Conservation (phyloP, 2,888 invertebrate genomes). For the Stenichneumon culpator region DNA sequence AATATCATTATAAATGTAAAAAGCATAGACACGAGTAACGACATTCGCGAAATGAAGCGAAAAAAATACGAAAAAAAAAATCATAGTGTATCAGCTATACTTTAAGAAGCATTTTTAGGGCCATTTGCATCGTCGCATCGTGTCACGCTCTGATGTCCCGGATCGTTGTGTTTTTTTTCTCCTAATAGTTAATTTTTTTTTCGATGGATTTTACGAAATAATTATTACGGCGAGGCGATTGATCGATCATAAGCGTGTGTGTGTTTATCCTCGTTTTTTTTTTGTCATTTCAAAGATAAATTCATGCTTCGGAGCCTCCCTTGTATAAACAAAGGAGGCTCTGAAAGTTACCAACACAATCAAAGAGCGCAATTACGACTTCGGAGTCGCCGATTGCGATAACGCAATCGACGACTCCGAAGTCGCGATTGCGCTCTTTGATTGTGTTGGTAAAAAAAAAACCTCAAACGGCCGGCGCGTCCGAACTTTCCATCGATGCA, state of each 20-base stretch:
- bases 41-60: constrained; percentile 8
- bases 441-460: constrained; percentile 40
- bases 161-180: constrained; percentile 48
- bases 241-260: constrained; percentile 53
- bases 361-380: no score
- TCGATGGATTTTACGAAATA: constrained; percentile 24
- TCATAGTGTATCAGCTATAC: constrained; percentile 7
- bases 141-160: constrained; percentile 51
- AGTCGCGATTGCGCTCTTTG: constrained; percentile 20
- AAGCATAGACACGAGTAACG: background rate
- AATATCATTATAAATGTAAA: constrained; percentile 8
- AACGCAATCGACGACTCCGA: constrained; percentile 16
- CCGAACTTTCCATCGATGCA: constrained; percentile 32
- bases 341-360: no score
- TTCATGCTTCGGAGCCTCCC: constrained; percentile 31
- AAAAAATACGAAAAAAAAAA: constrained; percentile 4
- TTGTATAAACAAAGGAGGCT: no score
- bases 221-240: constrained; percentile 28
- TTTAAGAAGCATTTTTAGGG: constrained; percentile 39
- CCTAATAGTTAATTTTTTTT: constrained; percentile 11
- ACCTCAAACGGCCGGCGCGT: background rate
- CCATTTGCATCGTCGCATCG: constrained; percentile 66
- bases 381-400: no score
- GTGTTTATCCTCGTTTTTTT: constrained; percentile 36
- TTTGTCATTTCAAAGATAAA: constrained; percentile 15